These are phyloP conservation scores for Rhagoletis pomonella DNA, from an alignment of 1,140 invertebrate species.

Conservation along the genomic window DNA sequence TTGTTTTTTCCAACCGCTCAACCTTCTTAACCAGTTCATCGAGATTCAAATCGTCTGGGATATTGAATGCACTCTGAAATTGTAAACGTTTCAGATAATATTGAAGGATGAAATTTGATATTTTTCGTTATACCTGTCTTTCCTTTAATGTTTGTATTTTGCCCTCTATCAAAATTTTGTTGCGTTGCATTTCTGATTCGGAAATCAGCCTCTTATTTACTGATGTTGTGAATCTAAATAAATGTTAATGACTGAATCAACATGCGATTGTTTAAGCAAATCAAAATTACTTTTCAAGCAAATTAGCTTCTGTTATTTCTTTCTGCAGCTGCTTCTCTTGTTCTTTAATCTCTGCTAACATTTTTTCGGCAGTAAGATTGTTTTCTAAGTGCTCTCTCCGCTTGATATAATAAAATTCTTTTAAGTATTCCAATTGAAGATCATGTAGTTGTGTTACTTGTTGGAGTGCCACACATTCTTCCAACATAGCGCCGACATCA, in stretches of 20 bases:
- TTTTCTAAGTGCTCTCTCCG: slow-evolving; percentile 65
- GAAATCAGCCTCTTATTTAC: slow-evolving; percentile 61
- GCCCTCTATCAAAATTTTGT: slow-evolving; percentile 54
- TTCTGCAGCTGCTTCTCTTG: slow-evolving; percentile 58
- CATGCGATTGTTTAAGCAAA: not conserved
- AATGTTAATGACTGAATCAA: not conserved
- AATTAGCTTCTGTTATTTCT: slow-evolving; percentile 52
- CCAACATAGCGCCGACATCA: slow-evolving; percentile 61
- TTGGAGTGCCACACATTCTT: slow-evolving; percentile 62
- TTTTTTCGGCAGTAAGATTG: slow-evolving; percentile 55
- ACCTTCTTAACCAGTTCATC: slow-evolving; percentile 66
- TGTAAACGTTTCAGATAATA: not conserved
- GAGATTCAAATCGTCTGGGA: slow-evolving; percentile 64
- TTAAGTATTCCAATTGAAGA: slow-evolving; percentile 59
- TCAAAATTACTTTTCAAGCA: slow-evolving; percentile 60
- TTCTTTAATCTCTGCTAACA: slow-evolving; percentile 59
- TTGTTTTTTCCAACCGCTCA: slow-evolving; percentile 57
- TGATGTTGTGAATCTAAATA: slow-evolving; percentile 58
- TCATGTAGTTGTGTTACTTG: slow-evolving; percentile 60
- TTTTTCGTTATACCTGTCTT: slow-evolving; percentile 55
- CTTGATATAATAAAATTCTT: slow-evolving; percentile 62
- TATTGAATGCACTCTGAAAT: slow-evolving; percentile 56
- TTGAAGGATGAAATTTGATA: not conserved
- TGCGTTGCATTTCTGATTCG: slow-evolving; percentile 55
- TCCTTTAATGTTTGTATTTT: slow-evolving; percentile 59